Base-by-base conservation (phyloP, 2,888 invertebrate species). In the Lasioglossum marginatum region DNA sequence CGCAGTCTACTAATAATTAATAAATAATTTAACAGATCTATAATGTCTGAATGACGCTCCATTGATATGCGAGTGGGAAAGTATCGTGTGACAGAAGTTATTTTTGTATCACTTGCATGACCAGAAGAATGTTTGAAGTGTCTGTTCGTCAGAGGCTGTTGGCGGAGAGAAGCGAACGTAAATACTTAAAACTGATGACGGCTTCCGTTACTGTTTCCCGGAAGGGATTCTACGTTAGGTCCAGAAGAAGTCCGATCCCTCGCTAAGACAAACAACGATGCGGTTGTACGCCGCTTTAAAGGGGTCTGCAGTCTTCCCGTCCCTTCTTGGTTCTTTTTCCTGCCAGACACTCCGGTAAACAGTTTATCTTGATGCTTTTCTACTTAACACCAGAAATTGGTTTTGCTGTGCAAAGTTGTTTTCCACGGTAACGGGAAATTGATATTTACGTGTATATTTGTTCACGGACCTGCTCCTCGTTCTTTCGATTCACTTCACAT, bases 181-280 rank as follows among this genome's bases (percentile, higher is more conserved):
- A 90, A 89, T 88, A 86, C 82, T 89, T 75, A 80, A 83, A 70
- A 84, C 77, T 43, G 84, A 82, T 81, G 88, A 88, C 80, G 82
- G 84, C 79, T 84, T 81, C 82, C 84, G 72, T 73, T 66, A 76
- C 75, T 74, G 84, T 81, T 89, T 87, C 90, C 88, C 71, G 81
- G 89, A 89, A 89, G 83, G 82, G 88, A 89, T 83, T 88, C 81
- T 77, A 86, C 73, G 68, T 79, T 73, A 34, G 81, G 70, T 79
- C 84, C 52, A 87, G 81, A 73, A 86, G 79, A 83, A 83, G 81
- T 73, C 84, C 68, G 79, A 80, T 81, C 85, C 81, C 76, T 72
- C 74, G 75, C 80, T 79, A 87, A 90, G 87, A 89, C 82, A 89
- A 89, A 89, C 89, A 89, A 90, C 72, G 90, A 74, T 82, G 82